These are phyloP conservation scores for Macrosteles quadrilineatus DNA, from an alignment of 1,140 invertebrate genomes.

Conservation along the genomic window DNA sequence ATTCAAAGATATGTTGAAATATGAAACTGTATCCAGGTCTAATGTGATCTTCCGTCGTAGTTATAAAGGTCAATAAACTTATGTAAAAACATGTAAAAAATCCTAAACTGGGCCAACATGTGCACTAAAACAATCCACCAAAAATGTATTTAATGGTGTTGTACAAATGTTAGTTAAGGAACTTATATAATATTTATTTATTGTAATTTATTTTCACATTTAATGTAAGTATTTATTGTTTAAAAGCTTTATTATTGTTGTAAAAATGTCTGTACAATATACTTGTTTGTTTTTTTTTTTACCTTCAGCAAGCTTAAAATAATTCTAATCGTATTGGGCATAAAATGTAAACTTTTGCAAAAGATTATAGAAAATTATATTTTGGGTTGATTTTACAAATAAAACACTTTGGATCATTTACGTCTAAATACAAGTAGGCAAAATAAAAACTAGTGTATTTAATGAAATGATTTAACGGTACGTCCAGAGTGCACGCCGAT, in stretches of 20 bases:
- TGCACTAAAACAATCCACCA: background rate
- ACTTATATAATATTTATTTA: background rate
- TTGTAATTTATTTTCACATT: background rate
- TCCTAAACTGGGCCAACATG: too few species aligned
- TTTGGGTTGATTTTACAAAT: too few species aligned
- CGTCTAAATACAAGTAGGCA: too few species aligned
- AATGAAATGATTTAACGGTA: too few species aligned
- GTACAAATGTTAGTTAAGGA: background rate
- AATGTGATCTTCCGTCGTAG: background rate
- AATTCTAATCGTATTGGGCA: background rate
- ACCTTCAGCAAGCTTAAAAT: background rate
- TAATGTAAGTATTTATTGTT: conserved; percentile 3
- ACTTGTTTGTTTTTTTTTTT: background rate
- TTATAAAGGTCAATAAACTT: too few species aligned
- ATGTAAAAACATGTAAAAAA: too few species aligned
- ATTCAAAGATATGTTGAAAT: background rate
- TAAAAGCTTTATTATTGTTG: conserved; percentile 11
- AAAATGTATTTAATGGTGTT: background rate
- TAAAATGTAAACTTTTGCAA: background rate
- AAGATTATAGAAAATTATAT: too few species aligned
- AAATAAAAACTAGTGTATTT: too few species aligned
- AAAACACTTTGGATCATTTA: too few species aligned
- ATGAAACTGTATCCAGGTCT: background rate
- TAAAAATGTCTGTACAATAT: background rate
- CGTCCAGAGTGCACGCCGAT: too few species aligned